Base-by-base conservation (phyloP, 2,113 vertebrate species). In the Stictonetta naevosa region DNA sequence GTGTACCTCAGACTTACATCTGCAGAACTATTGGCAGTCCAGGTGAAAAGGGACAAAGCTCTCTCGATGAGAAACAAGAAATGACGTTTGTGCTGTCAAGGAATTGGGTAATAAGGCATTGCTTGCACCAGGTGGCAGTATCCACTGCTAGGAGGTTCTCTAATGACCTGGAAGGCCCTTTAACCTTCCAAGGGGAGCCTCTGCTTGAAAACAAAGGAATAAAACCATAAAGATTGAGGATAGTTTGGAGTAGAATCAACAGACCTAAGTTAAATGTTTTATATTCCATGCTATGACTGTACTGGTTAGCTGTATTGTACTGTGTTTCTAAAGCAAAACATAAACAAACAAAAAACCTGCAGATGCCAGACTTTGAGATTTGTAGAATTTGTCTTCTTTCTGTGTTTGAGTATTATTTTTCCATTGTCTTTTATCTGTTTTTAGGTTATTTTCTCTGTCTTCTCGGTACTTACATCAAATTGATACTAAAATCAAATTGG, bases 81-180 rank as follows among this genome's bases (percentile, higher is more conserved):
- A 18, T 3, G 38, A 34, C 3, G 5, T 7, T 7, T 10, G 25
- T 55, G 46, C 8, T 25, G 38, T 48, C 34, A 20, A 38, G 28
- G 6, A 3, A n/a, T 77, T 0, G 4, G 31, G 28, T 34, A 19
- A 6, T 66, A 8, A 26, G 48, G 69, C n/a, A 12, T 11, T 7
- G 59, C n/a, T 62, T 71, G 56, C 94, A 1, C 67, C 72, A 97
- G 94, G 76, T 93, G 94, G 95, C 90, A 86, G 52, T 23, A 42
- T 75, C 46, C 67, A 5, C 83, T 78, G 55, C 46, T 2, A 2
- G 14, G 36, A 46, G 55, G 5, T 44, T 34, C 69, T 5, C 0
- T 2, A 19, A 10, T 2, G 18, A 38, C 19, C 31, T 26, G 68
- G 18, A 26, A 75, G 12, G 7, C 38, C 56, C 69, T 81, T 28